Conservation (phyloP, 2,113 vertebrate genomes). For the Plecturocebus donacophilus region DNA sequence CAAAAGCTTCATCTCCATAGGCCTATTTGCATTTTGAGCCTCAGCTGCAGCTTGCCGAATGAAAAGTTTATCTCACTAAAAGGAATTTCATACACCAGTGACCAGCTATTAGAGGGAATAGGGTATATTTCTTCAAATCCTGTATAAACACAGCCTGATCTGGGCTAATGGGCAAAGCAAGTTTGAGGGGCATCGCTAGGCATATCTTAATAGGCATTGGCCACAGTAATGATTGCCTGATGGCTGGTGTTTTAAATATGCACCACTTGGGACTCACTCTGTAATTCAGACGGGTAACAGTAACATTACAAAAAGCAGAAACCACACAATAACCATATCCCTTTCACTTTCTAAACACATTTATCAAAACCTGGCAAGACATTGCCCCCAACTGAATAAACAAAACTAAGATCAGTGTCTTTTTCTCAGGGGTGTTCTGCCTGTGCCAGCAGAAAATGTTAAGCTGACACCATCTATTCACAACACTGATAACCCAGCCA, state of each 20-base stretch:
- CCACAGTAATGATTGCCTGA: background rate
- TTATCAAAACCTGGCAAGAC: conserved; percentile 72
- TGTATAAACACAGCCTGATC: background rate
- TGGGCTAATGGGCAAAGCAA: background rate
- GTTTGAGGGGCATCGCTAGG: background rate
- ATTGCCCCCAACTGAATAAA: conserved; percentile 63
- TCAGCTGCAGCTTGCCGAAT: background rate
- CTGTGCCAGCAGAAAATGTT: conserved; percentile 62
- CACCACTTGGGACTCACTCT: background rate
- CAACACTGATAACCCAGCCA: conserved; percentile 59
- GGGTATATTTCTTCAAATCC: background rate
- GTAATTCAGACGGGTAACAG: background rate
- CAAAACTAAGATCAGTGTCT: conserved; percentile 70
- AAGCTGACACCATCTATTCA: conserved; percentile 54
- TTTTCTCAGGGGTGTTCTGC: conserved; percentile 64
- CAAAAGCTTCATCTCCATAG: background rate
- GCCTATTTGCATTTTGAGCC: conserved; percentile 9
- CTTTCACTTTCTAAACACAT: conserved; percentile 63
- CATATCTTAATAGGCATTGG: background rate
- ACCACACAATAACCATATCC: background rate
- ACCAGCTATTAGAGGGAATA: conserved; percentile 38
- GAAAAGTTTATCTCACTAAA: conserved; percentile 52
- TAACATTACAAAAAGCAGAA: background rate
- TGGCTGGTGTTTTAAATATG: conserved; percentile 48
- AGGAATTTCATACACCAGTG: conserved; percentile 53